Conservation (phyloP, 2,797 vertebrate species). For the Gephyroberyx darwinii region DNA sequence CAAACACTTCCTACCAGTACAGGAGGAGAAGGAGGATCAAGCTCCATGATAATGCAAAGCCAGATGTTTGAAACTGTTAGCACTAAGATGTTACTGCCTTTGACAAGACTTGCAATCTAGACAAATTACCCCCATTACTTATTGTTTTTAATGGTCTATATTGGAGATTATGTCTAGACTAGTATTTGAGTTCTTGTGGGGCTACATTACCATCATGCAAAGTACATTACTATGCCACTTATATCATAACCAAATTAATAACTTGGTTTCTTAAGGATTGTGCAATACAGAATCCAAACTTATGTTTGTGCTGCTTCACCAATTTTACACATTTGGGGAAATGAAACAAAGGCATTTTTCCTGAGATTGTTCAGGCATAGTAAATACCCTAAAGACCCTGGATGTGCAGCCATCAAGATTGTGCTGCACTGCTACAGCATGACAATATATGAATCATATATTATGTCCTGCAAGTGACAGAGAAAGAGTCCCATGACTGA, state of each 20-base stretch:
- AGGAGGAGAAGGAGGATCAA: slow-evolving; percentile 35
- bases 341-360: not conserved
- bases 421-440: slow-evolving; percentile 34
- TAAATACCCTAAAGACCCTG: slow-evolving; percentile 22
- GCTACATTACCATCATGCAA: slow-evolving; percentile 4
- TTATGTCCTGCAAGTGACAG: slow-evolving; percentile 53
- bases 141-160: slow-evolving; percentile 47
- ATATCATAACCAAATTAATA: not conserved
- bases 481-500: slow-evolving; percentile 40
- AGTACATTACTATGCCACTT: not conserved
- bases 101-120: slow-evolving; percentile 34
- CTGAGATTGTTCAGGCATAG: not conserved
- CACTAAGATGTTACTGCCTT: slow-evolving; percentile 37
- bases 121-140: slow-evolving; percentile 48
- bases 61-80: slow-evolving; percentile 62
- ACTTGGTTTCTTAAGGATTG: not conserved
- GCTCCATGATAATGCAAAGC: slow-evolving; percentile 25
- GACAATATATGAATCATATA: slow-evolving; percentile 58
- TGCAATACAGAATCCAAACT: not conserved
- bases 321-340: not conserved
- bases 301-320: not conserved
- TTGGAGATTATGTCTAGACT: slow-evolving; percentile 16
- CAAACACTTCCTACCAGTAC: slow-evolving; percentile 20
- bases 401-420: slow-evolving; percentile 36
- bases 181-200: not conserved